Evolutionary conservation across 2,113 vertebrate genomes (phyloP), one percentile per base, ranked within the genome.

Genomic region (Emydocephalus ijimae): DNA sequence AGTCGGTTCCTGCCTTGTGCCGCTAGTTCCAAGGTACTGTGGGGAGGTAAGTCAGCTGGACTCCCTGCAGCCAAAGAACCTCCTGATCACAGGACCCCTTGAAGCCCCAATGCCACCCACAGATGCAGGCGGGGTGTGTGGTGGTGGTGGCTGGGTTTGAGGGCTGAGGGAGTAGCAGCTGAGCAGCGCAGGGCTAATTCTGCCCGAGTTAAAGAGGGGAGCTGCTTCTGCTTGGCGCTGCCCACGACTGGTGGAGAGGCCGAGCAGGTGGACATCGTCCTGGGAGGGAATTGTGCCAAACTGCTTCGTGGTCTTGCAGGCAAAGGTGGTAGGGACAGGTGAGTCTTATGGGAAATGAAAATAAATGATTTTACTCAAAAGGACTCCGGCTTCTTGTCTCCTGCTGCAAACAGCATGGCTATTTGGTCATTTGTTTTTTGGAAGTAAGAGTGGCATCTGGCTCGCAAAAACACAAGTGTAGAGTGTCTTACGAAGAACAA

Each of bases 361-460:
- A 89, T 89, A 92, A 92, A 92, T 26, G 43, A 26, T 61, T 14
- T 50, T 50, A 90, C 89, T 45, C 69, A 86, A 57, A 61, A 48
- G 50, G 55, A 12, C 1, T 5, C 34, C 1, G 69, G 20, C 10
- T 3, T 20, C 24, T 34, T 2, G 3, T 52, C 29, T 85, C 39
- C 88, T 43, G 12, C 48, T 56, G 55, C 14, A n/a, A 45, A 26
- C 9, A 50, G 45, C 6, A 18, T 1, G 26, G 11, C 15, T 12
- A 6, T 26, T 87, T 1, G 14, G 45, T 15, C 26, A 15, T 52
- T 50, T 2, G 26, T 29, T 43, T 43, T 43, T 43, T 43, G 29
- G 48, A 54, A 3, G 45, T 1, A 29, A 12, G 24, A 29, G 48
- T 26, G 21, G 85, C 39, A 24, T 69, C 29, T 5, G 12, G 4